Percentiles rank a stretch among this genome's conserved stretches.
Evolutionary conservation across 2,797 vertebrate species (phyloP).

Genomic region (Synaphobranchus kaupii): DNA sequence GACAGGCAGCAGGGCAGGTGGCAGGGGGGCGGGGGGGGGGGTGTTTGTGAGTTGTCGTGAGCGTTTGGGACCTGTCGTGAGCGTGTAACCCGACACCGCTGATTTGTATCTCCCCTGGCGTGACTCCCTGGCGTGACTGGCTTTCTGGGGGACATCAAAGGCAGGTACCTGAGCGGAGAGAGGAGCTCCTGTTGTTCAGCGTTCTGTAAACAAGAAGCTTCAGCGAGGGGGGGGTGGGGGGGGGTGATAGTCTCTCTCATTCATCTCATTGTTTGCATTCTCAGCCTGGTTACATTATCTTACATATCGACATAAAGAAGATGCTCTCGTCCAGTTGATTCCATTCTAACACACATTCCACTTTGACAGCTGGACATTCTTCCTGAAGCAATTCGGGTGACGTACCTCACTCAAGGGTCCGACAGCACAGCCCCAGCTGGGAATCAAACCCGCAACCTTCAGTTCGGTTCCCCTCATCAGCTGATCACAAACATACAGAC

Average conservation of each 20-base stretch:
- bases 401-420: background rate
- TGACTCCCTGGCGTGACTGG: background rate
- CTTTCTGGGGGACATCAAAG: slow-evolving; percentile 1
- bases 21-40: background rate
- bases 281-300: background rate
- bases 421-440: background rate
- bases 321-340: background rate
- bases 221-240: no score
- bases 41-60: no score
- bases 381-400: background rate
- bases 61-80: background rate
- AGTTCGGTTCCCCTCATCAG: background rate
- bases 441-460: background rate
- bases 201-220: background rate
- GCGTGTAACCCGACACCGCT: background rate
- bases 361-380: no score
- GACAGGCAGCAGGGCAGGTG: background rate
- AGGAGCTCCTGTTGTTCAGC: background rate
- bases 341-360: background rate
- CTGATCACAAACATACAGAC: background rate
- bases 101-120: slow-evolving; percentile 17
- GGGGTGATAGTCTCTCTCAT: background rate
- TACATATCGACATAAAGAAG: background rate
- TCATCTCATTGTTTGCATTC: background rate
- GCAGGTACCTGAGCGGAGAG: background rate